These are phyloP conservation scores for Eupsilia transversa DNA, from an alignment of 2,888 invertebrate genomes.

Conservation along the genomic window DNA sequence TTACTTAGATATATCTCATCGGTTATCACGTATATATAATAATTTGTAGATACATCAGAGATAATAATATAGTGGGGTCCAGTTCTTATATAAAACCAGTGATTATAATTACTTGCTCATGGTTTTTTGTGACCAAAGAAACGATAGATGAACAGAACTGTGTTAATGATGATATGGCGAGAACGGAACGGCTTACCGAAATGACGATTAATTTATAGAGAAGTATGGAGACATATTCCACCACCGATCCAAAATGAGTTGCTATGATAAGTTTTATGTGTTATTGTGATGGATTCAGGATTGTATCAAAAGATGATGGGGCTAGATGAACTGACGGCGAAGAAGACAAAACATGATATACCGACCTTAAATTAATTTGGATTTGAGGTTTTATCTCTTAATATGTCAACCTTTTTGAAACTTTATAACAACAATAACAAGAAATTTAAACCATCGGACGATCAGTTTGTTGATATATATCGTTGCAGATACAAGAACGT, in stretches of 20 bases:
- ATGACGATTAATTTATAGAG: background rate
- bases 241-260: background rate
- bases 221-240: background rate
- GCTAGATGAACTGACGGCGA: background rate
- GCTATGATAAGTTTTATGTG: background rate
- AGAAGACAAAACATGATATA: background rate
- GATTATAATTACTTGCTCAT: background rate
- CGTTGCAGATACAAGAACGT: background rate
- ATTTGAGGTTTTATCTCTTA: background rate
- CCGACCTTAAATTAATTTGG: background rate
- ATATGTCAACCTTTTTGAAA: background rate
- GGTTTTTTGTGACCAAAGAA: background rate
- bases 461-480: conserved; percentile 3
- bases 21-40: conserved; percentile 1
- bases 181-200: background rate
- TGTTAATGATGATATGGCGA: background rate
- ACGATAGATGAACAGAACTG: background rate
- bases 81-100: background rate
- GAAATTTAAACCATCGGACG: background rate
- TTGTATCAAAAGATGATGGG: too few species aligned
- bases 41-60: background rate
- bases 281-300: too few species aligned
- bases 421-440: too few species aligned
- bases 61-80: background rate
- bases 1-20: conserved; percentile 10